Evolutionary conservation across 2,113 vertebrate species (phyloP), one percentile per base, ranked within the genome.

Genomic region (Cephalopterus ornatus): DNA sequence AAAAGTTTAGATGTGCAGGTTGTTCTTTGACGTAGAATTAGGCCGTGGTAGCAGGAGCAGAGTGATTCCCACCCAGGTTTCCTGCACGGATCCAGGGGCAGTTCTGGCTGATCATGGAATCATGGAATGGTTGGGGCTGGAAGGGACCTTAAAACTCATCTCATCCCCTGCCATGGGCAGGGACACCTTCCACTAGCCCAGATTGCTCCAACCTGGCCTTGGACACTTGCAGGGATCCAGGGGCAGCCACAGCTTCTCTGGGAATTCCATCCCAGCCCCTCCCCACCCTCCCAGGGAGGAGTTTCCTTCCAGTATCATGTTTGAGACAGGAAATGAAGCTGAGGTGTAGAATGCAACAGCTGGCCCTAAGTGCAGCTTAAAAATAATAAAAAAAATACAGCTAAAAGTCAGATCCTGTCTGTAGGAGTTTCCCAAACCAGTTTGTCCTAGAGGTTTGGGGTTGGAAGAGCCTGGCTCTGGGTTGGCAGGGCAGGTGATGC

Each of bases 381-480:
- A 23, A 61, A 26, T 16, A 16, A 56, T 19, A 30, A 56, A 33
- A 56, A n/a, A n/a, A 2, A 18, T 12, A 26, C 70, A 30, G 17
- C 3, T 0, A 16, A 12, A 46, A 50, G 23, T 33, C 17, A 27
- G 14, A 0, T 27, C 6, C 32, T 10, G 17, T 8, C 13, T 19
- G 26, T 5, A 1, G 5, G 39, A 50, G 26, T 22, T 47, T 35
- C 56, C 42, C 30, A 39, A 5, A 22, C 0, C 23, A 18, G 19
- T 33, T 52, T 42, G 35, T 24, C 30, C 3, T 19, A 3, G 58
- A 27, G 27, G 15, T 26, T 26, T 30, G 41, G 65, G 52, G 2
- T 10, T 23, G 58, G 62, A 35, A 73, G 59, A 87, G 46, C 65
- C 47, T 28, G 9, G 11, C 24, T 58, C 9, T 5, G 79, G 44